A percentile compares a stretch with the other conserved stretches of the same genome.
These are phyloP conservation scores for Chrysopilus asiliformis DNA, from an alignment of 2,888 invertebrate genomes.

Conservation along the genomic window DNA sequence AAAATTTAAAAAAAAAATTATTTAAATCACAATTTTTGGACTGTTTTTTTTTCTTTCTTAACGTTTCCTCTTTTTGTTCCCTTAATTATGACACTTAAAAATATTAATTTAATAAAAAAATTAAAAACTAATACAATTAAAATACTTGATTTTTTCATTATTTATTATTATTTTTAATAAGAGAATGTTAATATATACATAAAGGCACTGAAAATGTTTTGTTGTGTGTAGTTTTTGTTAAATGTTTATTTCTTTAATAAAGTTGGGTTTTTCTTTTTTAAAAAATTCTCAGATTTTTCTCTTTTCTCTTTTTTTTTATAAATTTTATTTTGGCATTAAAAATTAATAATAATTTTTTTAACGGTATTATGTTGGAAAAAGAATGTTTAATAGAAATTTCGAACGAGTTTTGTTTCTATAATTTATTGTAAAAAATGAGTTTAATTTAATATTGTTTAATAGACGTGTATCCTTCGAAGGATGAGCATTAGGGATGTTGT, in stretches of 20 bases:
- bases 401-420: too few species aligned
- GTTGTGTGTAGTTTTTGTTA: too few species aligned
- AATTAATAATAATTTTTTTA: too few species aligned
- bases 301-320: conserved; percentile 7
- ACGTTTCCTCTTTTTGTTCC: not conserved
- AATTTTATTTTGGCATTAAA: conserved; percentile 9
- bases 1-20: not conserved
- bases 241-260: too few species aligned
- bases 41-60: conserved; percentile 1
- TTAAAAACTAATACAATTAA: conserved; percentile 1
- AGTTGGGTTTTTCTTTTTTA: too few species aligned
- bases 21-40: too few species aligned
- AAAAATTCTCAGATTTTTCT: conserved; percentile 3
- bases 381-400: too few species aligned
- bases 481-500: too few species aligned
- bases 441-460: too few species aligned
- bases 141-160: not conserved
- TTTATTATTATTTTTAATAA: conserved; percentile 1
- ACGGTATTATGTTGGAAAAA: too few species aligned
- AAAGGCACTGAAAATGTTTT: conserved; percentile 11
- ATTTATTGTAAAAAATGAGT: too few species aligned
- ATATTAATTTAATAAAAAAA: not conserved
- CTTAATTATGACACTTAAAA: conserved; percentile 1
- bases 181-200: conserved; percentile 7
- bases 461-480: too few species aligned